Conservation (phyloP, 1,140 invertebrate genomes). For the Apis dorsata region DNA sequence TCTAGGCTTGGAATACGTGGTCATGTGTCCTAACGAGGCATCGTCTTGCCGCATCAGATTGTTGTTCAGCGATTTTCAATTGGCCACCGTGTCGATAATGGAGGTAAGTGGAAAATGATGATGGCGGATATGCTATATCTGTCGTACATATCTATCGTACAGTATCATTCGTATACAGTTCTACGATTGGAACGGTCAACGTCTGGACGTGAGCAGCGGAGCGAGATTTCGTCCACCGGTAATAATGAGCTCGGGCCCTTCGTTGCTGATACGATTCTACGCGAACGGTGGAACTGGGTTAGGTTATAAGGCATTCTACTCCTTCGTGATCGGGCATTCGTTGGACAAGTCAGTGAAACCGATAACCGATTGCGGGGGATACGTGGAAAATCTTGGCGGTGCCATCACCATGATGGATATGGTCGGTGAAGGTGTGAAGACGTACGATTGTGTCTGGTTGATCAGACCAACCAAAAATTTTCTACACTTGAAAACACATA, state of each 20-base stretch:
- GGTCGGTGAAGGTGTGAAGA: slow-evolving; percentile 82
- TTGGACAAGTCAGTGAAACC: slow-evolving; percentile 81
- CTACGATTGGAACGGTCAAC: slow-evolving; percentile 86
- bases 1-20: slow-evolving; percentile 84
- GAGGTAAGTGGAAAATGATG: slow-evolving; percentile 79
- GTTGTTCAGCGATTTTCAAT: slow-evolving; percentile 86
- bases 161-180: slow-evolving; percentile 77
- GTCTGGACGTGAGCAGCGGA: slow-evolving; percentile 85
- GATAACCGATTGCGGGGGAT: slow-evolving; percentile 86
- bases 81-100: slow-evolving; percentile 85
- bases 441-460: slow-evolving; percentile 88
- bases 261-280: slow-evolving; percentile 85
- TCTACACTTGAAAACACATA: slow-evolving; percentile 85
- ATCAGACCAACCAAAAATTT: slow-evolving; percentile 85
- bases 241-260: slow-evolving; percentile 84
- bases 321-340: slow-evolving; percentile 82
- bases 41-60: slow-evolving; percentile 82
- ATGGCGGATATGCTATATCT: too few relatives aligned
- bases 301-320: slow-evolving; percentile 86
- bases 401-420: slow-evolving; percentile 90
- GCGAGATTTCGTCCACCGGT: slow-evolving; percentile 86
- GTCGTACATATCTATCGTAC: neutral
- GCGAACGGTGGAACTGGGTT: slow-evolving; percentile 86
- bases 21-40: slow-evolving; percentile 81
- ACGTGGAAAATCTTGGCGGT: slow-evolving; percentile 86